Evolutionary conservation across 2,797 vertebrate species (phyloP).

Genomic region (Ctenochaetus hawaiiensis): DNA sequence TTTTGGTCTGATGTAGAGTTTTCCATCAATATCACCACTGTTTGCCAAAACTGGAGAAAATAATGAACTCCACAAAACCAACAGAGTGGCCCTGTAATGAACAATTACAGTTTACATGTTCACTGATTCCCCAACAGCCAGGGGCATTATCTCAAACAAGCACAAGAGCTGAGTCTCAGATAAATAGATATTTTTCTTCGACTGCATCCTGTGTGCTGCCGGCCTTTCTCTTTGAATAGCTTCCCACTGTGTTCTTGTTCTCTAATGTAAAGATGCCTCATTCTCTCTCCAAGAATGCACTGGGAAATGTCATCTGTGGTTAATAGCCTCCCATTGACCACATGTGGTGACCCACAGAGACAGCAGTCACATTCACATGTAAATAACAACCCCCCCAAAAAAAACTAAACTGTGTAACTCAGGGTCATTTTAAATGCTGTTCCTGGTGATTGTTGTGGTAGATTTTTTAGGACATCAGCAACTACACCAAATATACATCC

Average conservation of each 20-base stretch:
- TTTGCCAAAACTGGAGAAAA: not conserved
- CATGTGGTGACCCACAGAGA: conserved; percentile 47
- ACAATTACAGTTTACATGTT: conserved; percentile 3
- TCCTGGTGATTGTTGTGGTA: not conserved
- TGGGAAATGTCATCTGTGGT: conserved; percentile 59
- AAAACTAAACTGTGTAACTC: conserved; percentile 12
- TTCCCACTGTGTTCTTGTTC: conserved; percentile 57
- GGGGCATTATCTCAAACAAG: conserved; percentile 18
- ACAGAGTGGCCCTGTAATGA: conserved; percentile 1
- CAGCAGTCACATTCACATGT: conserved; percentile 43
- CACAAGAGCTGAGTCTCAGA: not conserved
- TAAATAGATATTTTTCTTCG: conserved; percentile 17
- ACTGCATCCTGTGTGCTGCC: conserved; percentile 24
- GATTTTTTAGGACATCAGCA: conserved; percentile 28
- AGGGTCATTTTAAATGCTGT: conserved; percentile 11
- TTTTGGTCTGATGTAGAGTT: not conserved
- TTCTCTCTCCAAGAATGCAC: conserved; percentile 42
- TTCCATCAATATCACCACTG: not conserved
- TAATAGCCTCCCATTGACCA: conserved; percentile 54
- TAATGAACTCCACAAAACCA: conserved; percentile 2
- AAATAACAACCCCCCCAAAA: conserved; percentile 23
- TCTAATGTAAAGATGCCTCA: conserved; percentile 49
- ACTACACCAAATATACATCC: conserved; percentile 6
- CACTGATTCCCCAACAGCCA: conserved; percentile 5
- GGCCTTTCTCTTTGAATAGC: conserved; percentile 33